Evolutionary conservation across 2,797 vertebrate genomes (phyloP).

Genomic region (Trachurus trachurus): DNA sequence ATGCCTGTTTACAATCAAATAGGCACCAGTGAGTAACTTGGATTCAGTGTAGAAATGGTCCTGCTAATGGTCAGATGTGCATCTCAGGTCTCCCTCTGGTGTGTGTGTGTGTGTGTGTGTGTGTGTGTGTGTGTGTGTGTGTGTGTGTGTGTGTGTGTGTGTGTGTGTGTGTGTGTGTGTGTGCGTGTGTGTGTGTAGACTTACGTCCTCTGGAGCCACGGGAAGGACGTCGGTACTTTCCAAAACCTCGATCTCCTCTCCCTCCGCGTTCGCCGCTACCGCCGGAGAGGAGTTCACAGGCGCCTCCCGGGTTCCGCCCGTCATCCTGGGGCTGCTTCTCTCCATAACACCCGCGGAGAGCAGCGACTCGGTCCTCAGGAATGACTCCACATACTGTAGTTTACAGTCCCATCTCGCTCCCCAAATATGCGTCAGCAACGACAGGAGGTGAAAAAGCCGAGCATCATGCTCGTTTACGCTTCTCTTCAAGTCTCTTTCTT

Average conservation of each 20-base stretch:
- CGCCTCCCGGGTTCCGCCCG: constrained; percentile 81
- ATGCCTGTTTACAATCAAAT: neutral
- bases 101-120: neutral
- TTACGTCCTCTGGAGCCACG: constrained; percentile 85
- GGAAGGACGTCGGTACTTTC: constrained; percentile 88
- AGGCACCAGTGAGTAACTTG: neutral
- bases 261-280: constrained; percentile 92
- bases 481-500: constrained; percentile 34
- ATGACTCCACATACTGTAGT: constrained; percentile 70
- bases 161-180: neutral
- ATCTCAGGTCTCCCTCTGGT: neutral
- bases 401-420: constrained; percentile 36
- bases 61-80: neutral
- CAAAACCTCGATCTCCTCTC: constrained; percentile 95
- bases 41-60: neutral
- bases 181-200: constrained; percentile 32
- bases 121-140: neutral
- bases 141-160: neutral
- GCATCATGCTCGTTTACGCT: constrained; percentile 37
- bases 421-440: neutral
- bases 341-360: constrained; percentile 68
- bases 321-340: constrained; percentile 82
- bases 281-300: constrained; percentile 89
- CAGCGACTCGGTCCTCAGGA: constrained; percentile 63
- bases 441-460: neutral